Evolutionary conservation across 2,888 invertebrate genomes (phyloP).

Genomic region (Erannis defoliaria): DNA sequence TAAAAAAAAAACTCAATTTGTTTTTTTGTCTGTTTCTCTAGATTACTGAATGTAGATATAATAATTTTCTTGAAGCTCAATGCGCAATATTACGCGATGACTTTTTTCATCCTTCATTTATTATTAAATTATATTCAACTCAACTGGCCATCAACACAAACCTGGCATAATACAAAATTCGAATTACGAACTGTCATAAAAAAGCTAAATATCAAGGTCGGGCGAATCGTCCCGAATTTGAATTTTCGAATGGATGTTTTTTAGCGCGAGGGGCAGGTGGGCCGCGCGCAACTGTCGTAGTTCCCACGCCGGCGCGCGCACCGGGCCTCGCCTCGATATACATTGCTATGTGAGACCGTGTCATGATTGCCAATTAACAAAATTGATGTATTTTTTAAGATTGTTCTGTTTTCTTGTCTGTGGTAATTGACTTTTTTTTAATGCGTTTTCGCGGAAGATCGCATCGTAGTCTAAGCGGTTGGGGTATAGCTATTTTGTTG

Average conservation of each 20-base stretch:
- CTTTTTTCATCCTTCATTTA: slow-evolving; percentile 30
- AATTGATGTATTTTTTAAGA: slow-evolving; percentile 53
- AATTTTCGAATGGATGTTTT: slow-evolving; percentile 77
- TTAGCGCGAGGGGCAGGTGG: slow-evolving; percentile 79
- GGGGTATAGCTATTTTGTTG: no score
- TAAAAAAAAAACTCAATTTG: no score
- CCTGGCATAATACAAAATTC: slow-evolving; percentile 38
- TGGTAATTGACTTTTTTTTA: slow-evolving; percentile 11
- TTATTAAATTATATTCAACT: no score
- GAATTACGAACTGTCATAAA: slow-evolving; percentile 46
- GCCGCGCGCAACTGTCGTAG: slow-evolving; percentile 79
- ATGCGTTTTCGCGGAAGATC: slow-evolving; percentile 12
- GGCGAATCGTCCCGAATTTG: slow-evolving; percentile 75
- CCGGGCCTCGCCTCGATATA: slow-evolving; percentile 65
- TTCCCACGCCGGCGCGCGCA: slow-evolving; percentile 80
- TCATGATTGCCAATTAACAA: slow-evolving; percentile 81
- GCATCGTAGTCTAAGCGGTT: no score
- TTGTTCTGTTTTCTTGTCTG: slow-evolving; percentile 28
- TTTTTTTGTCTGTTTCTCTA: neutral
- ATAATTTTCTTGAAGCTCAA: slow-evolving; percentile 1
- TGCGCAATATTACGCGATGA: slow-evolving; percentile 37
- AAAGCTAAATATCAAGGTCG: slow-evolving; percentile 71
- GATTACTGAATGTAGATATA: no score
- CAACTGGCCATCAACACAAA: slow-evolving; percentile 20
- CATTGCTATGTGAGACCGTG: slow-evolving; percentile 67